Base-by-base conservation (phyloP, 1,140 invertebrate species). In the Chrysoperla carnea region DNA sequence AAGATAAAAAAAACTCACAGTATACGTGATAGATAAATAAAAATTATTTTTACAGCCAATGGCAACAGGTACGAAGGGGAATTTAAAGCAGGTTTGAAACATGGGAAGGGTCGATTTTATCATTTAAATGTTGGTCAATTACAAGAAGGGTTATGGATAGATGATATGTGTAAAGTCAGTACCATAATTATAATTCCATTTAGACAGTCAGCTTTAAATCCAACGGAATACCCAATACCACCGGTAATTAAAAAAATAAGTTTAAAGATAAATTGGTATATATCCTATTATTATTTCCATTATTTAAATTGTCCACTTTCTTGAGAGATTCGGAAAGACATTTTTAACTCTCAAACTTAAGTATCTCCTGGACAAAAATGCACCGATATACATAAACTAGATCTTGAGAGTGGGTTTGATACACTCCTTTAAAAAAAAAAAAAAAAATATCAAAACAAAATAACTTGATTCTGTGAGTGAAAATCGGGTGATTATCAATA, bases 21-120 rank as follows among this genome's bases (percentile, higher is more conserved):
- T n/a, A n/a, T n/a, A n/a, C n/a, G n/a, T n/a, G n/a, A n/a, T n/a
- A n/a, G n/a, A n/a, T n/a, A n/a, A n/a, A n/a, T n/a, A n/a, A n/a
- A n/a, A n/a, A n/a, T n/a, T n/a, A n/a, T n/a, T n/a, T 23, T 23
- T 23, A 5, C 38, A 71, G 68, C 49, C 31, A 70, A 74, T 52
- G 68, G 69, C 4, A 75, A 75, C 51, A 60, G 69, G 23, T 79
- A 74, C 48, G 73, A 77, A 57, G 75, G 76, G 1, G 49, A 65
- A 33, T 78, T 72, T 64, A 43, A 57, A 11, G 50, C 59, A 8
- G 68, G 70, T 44, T 44, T 60, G 29, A 77, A 73, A 51, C 56
- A 69, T 48, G 75, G 75, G 2, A 48, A 58, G 11, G 75, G 75
- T 6, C 57, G 60, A 14, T 77, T 66, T 56, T 73, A 71, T 52